These are phyloP conservation scores for Proteles cristata DNA, from an alignment of 2,113 vertebrate genomes.

Conservation along the genomic window DNA sequence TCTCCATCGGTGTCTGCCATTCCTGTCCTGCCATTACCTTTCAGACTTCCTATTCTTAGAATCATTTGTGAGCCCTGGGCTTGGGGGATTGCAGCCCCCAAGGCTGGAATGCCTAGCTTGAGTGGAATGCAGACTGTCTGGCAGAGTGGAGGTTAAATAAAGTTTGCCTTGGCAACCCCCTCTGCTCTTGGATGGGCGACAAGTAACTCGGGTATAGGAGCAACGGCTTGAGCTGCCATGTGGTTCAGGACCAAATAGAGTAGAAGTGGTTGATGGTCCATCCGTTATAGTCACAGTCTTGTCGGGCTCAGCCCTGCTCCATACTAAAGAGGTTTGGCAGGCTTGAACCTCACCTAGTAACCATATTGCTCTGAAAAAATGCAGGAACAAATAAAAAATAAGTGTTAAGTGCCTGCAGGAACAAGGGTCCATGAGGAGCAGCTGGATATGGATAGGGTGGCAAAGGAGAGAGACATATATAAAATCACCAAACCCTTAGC, in stretches of 20 bases:
- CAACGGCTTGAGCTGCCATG: conserved; percentile 66
- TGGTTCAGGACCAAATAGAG: neutral
- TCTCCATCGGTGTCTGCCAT: conserved; percentile 34
- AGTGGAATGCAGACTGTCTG: conserved; percentile 89
- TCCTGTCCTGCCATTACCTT: conserved; percentile 78
- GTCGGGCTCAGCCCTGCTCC: neutral
- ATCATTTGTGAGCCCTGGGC: conserved; percentile 18
- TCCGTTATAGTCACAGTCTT: neutral
- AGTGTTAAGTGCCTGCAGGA: neutral
- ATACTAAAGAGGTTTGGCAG: neutral
- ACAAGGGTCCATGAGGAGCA: neutral
- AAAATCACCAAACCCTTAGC: neutral
- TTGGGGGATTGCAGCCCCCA: conserved; percentile 71
- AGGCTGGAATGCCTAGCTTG: conserved; percentile 75
- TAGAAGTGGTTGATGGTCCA: neutral
- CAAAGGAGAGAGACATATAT: neutral
- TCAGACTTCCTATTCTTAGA: conserved; percentile 61
- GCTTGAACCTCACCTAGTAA: neutral
- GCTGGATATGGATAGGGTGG: too few species aligned
- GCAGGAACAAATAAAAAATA: neutral
- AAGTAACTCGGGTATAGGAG: conserved; percentile 77
- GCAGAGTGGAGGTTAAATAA: conserved; percentile 89
- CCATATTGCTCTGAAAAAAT: neutral
- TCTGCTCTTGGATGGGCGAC: conserved; percentile 74
- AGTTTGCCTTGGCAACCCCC: conserved; percentile 86